Evolutionary conservation across 2,797 vertebrate species (phyloP), one percentile per base, ranked within the genome.

Genomic region (Forpus xanthops): DNA sequence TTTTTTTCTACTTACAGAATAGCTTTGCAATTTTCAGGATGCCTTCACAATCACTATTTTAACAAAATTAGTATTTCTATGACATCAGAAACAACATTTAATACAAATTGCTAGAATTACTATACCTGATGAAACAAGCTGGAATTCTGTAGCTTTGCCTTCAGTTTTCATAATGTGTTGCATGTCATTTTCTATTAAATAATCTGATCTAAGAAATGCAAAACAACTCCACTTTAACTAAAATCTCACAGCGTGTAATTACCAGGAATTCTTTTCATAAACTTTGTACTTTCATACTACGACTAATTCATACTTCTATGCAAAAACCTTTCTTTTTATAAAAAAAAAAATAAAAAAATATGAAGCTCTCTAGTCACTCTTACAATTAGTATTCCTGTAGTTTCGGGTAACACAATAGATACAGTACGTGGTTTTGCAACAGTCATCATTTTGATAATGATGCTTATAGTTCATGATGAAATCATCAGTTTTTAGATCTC

Each of bases 381-480:
- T 66, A 75, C 95, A 94, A 96, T 96, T 91, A 92, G 95, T 93
- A 93, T 96, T 94, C 60, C 94, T 60, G 80, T 65, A 97, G 93
- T 96, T 91, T 97, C 86, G 77, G 95, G 92, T 97, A 96, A 97
- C 96, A 92, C 96, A 94, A 97, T 93, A 91, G 96, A 97, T 96
- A 97, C 94, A 96, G 96, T 94, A 88, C 75, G 74, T 95, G 85
- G 96, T 98, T 98, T 97, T 98, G 98, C 98, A 98, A 96, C 95
- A 98, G 97, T 98, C 98, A 98, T 98, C 98, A 95, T 97, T 98
- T 97, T 97, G 98, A 97, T 97, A 96, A 88, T 88, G 96, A 90
- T 97, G 98, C 98, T 97, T 95, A 90, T 71, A 97, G 98, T 97
- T 78, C 96, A 96, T 98, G 98, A 98, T 98, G 98, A 98, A 98